phyloP scores from a whole-genome alignment of 2,113 vertebrate genomes.

The Malurus alboscapulatus region DNA sequence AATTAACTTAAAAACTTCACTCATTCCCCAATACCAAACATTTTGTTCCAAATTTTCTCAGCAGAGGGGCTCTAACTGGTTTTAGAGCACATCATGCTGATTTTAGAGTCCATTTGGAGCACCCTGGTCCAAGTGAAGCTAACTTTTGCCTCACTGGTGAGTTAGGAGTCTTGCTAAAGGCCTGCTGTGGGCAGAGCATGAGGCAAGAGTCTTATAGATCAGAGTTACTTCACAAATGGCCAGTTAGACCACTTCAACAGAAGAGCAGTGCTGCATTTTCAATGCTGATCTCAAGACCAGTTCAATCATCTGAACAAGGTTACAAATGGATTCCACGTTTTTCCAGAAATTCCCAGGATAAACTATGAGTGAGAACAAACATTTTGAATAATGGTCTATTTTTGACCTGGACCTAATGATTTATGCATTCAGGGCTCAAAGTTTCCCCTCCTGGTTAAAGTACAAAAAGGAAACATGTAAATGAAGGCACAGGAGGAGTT shows the following conservation, averaged over 20 bases:
- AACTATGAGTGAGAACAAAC: background rate
- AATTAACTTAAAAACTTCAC: background rate
- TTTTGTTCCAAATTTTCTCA: background rate
- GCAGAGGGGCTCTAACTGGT: background rate
- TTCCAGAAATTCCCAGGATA: background rate
- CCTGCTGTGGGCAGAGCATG: background rate
- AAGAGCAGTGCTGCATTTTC: background rate
- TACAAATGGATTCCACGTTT: background rate
- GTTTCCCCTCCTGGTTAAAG: conserved; percentile 5
- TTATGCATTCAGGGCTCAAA: background rate
- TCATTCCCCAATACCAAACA: background rate
- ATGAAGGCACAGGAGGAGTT: background rate
- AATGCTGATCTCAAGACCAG: background rate
- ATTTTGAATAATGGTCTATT: background rate
- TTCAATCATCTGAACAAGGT: background rate
- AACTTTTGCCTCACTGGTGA: background rate
- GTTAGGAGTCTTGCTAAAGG: background rate
- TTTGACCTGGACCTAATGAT: conserved; percentile 23
- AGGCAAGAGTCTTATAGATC: background rate
- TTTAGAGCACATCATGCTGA: background rate
- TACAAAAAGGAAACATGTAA: conserved; percentile 30
- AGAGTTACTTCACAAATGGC: background rate
- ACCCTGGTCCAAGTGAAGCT: background rate
- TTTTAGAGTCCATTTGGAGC: background rate
- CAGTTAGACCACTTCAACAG: background rate